phyloP scores from a whole-genome alignment of 2,888 invertebrate species.

The Mesorhabditis sp. region DNA sequence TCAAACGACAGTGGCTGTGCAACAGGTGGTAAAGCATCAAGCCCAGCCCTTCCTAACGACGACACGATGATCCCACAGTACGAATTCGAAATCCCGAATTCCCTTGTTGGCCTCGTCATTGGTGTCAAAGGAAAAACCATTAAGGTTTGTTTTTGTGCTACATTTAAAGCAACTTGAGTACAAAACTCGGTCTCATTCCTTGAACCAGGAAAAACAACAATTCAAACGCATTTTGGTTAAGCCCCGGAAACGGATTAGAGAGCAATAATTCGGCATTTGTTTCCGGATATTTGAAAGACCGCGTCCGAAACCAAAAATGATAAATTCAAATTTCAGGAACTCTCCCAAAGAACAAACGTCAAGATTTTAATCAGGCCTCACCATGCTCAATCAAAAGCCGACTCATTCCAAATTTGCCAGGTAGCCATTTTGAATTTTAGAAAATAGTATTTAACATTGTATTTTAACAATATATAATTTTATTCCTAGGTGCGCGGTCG shows the following conservation, averaged over 20 bases:
- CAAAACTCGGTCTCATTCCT: conserved; percentile 5
- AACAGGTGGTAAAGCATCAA: conserved; percentile 45
- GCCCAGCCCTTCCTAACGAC: conserved; percentile 11
- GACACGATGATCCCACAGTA: conserved; percentile 47
- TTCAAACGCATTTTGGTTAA: too few species aligned
- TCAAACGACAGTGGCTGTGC: conserved; percentile 55
- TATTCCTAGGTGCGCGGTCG: conserved; percentile 45
- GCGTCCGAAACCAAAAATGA: too few species aligned
- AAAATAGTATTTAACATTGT: conserved; percentile 3
- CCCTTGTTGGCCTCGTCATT: conserved; percentile 57
- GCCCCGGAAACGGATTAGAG: too few species aligned
- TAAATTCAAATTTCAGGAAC: conserved; percentile 33
- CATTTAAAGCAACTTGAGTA: background rate
- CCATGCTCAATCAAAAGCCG: conserved; percentile 45
- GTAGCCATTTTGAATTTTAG: conserved; percentile 19
- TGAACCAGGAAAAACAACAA: background rate
- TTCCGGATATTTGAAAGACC: too few species aligned
- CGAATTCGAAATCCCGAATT: conserved; percentile 58
- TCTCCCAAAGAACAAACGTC: conserved; percentile 51
- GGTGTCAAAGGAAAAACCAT: conserved; percentile 57
- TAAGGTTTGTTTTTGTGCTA: conserved; percentile 33
- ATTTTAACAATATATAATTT: background rate
- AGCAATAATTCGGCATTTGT: too few species aligned
- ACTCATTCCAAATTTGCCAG: conserved; percentile 57
- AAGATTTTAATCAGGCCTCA: conserved; percentile 55